A percentile compares a stretch with the other conserved stretches of the same genome.
These are phyloP conservation scores for Panulirus ornatus DNA, from an alignment of 1,140 invertebrate genomes.

Conservation along the genomic window DNA sequence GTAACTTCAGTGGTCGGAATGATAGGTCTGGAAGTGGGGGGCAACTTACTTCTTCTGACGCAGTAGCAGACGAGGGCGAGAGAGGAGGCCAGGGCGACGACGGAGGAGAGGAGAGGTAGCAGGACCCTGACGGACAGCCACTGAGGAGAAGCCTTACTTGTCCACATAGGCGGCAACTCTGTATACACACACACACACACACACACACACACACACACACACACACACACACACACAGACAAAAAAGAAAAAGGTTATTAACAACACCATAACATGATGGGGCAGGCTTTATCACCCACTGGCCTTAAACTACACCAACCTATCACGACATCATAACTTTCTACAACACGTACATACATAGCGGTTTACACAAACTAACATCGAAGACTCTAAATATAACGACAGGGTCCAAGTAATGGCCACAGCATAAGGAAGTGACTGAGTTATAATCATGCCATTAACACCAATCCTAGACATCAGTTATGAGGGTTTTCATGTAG, in stretches of 20 bases:
- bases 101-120: conserved; percentile 58
- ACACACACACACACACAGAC: background rate
- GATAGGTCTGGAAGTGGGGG: background rate
- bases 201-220: background rate
- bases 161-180: conserved; percentile 53
- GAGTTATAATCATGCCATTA: too few species aligned
- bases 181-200: conserved; percentile 10
- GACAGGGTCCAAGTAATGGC: too few species aligned
- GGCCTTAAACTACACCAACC: too few species aligned
- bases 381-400: too few species aligned
- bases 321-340: too few species aligned
- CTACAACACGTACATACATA: too few species aligned
- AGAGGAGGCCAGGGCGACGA: conserved; percentile 63
- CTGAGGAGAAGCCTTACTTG: conserved; percentile 34
- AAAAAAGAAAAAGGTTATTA: background rate
- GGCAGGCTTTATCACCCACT: too few species aligned
- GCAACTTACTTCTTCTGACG: conserved; percentile 63
- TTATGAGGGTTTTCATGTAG: too few species aligned
- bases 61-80: conserved; percentile 71
- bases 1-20: background rate
- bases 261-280: background rate
- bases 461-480: too few species aligned
- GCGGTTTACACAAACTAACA: too few species aligned
- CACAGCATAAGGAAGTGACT: too few species aligned
- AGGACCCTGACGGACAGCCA: conserved; percentile 66